Evolutionary conservation across 1,140 invertebrate species (phyloP), one percentile per base, ranked within the genome.

Genomic region (Carposina sasakii): DNA sequence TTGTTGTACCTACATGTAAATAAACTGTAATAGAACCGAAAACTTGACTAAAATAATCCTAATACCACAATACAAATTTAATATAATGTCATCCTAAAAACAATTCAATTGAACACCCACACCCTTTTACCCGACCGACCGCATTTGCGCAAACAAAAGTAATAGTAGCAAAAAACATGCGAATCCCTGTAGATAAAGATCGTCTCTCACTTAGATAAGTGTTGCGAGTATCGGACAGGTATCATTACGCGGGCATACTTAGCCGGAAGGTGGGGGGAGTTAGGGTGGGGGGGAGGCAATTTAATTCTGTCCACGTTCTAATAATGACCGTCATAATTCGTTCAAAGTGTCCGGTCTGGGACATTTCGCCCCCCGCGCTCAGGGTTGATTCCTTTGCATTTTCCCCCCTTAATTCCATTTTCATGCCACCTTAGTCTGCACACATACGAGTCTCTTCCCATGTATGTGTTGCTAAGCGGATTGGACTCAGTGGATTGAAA

Each of bases 301-400:
- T 85, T 85, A 85, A 86, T 86, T 86, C 82, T 83, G 82, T 84
- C 82, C 82, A 86, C 82, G 85, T 85, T 83, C 81, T 86, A 85
- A 86, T 86, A 86, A 86, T 86, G 82, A 85, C 85, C 79, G 78
- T 86, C 85, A 86, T 86, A 86, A 86, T 85, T 86, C 82, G 85
- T 85, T 85, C 82, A 85, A 86, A 86, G 82, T 86, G 85, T 86
- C 85, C 85, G 85, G 82, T 81, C 76, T 67, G 78, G 78, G 77
- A 78, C 73, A 52, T 68, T 78, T 73, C 60, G 60, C 72, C 74
- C 67, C 63, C 55, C 57, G 41, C 56, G 13, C 41, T 16, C 54
- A 59, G 60, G 61, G 57, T 63, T 67, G 72, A 81, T 82, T 82
- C 78, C 76, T 82, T 82, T 82, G 75, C 78, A 82, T 81, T 72